Percentiles rank a stretch among this genome's conserved stretches.
phyloP scores from a whole-genome alignment of 2,888 invertebrate species.

The Andricus curvator region DNA sequence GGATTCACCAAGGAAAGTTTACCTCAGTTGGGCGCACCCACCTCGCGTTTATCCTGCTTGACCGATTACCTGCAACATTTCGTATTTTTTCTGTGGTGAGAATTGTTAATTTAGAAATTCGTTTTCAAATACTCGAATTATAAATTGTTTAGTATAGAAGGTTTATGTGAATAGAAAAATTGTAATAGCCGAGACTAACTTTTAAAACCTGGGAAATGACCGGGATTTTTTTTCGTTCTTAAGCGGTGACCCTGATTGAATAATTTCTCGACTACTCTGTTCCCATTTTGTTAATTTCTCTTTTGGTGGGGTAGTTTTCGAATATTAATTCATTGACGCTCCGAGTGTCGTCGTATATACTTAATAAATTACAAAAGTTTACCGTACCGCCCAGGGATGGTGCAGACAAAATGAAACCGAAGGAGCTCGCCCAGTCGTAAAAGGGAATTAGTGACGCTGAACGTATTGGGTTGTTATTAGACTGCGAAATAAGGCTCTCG shows the following conservation, averaged over 20 bases:
- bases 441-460: slow-evolving; percentile 36
- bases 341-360: slow-evolving; percentile 41
- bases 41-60: too few species aligned
- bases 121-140: too few species aligned
- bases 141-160: too few species aligned
- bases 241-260: neutral
- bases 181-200: too few species aligned
- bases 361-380: slow-evolving; percentile 57
- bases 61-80: too few species aligned
- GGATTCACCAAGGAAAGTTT: too few species aligned
- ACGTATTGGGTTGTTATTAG: slow-evolving; percentile 36
- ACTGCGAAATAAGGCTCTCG: slow-evolving; percentile 24
- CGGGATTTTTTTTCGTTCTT: too few species aligned
- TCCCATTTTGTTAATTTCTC: neutral
- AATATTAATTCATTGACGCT: slow-evolving; percentile 48
- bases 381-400: slow-evolving; percentile 36
- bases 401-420: slow-evolving; percentile 18
- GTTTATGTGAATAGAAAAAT: too few species aligned
- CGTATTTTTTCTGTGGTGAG: too few species aligned
- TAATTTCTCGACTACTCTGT: neutral
- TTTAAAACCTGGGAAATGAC: too few species aligned
- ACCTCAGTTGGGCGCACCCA: too few species aligned
- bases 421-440: slow-evolving; percentile 20
- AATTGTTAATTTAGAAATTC: too few species aligned
- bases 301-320: neutral